Conservation (phyloP, 1,140 invertebrate genomes). For the Oscheius sp. region DNA sequence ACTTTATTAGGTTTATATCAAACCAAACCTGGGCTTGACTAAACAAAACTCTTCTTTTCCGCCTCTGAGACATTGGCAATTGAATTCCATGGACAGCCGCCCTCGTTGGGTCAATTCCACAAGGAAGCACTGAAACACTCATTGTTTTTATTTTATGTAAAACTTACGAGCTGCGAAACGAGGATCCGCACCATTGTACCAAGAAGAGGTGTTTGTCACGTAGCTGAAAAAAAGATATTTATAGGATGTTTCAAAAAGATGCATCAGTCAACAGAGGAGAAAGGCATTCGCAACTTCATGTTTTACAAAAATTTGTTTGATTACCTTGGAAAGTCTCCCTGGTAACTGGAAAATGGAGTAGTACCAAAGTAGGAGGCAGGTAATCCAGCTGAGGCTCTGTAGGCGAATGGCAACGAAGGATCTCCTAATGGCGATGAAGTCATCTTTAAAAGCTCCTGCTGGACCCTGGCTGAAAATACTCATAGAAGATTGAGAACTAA, state of each 20-base stretch:
- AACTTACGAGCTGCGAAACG: slow-evolving; percentile 28
- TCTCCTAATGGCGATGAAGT: background rate
- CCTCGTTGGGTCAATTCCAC: slow-evolving; percentile 24
- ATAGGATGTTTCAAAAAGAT: background rate
- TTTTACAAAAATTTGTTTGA: background rate
- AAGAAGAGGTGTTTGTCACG: slow-evolving; percentile 7
- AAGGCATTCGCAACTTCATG: background rate
- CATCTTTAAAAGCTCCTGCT: slow-evolving; percentile 29
- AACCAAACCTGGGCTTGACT: slow-evolving; percentile 84
- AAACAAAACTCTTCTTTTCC: slow-evolving; percentile 91
- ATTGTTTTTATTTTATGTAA: background rate
- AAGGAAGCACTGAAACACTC: slow-evolving; percentile 20
- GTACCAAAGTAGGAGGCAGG: slow-evolving; percentile 14
- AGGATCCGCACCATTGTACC: slow-evolving; percentile 22
- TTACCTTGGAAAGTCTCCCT: background rate
- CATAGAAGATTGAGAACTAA: background rate
- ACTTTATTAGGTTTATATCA: background rate
- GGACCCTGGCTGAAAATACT: slow-evolving; percentile 19
- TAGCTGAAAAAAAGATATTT: background rate
- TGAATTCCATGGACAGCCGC: slow-evolving; percentile 28
- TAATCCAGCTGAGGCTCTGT: background rate
- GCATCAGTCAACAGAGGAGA: background rate
- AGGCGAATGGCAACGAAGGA: background rate
- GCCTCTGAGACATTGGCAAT: slow-evolving; percentile 47
- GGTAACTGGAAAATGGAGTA: slow-evolving; percentile 9